Evolutionary conservation across 2,888 invertebrate genomes (phyloP).

Genomic region (Volucella bombylans): DNA sequence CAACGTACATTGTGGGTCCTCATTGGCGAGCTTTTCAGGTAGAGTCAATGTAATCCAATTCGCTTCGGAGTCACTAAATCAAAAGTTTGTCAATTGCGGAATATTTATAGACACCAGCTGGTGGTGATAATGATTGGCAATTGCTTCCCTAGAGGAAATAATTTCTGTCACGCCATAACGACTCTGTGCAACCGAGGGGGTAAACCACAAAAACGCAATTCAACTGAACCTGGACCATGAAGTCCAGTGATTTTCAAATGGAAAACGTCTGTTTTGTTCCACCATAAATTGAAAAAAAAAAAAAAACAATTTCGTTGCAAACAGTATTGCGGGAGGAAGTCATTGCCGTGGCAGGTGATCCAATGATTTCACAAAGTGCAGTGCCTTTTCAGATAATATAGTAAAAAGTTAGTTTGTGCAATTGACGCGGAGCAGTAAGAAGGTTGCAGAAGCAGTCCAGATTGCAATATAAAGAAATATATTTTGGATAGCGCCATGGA

Average conservation of each 20-base stretch:
- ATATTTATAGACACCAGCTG: slow-evolving; percentile 70
- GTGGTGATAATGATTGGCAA: slow-evolving; percentile 52
- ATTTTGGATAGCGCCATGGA: too few species aligned
- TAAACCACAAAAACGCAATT: slow-evolving; percentile 53
- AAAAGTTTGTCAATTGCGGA: slow-evolving; percentile 52
- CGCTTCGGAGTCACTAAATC: slow-evolving; percentile 65
- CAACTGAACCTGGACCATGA: slow-evolving; percentile 70
- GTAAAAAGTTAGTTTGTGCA: too few species aligned
- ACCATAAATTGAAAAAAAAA: not conserved
- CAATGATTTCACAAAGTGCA: not conserved
- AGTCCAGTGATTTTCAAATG: slow-evolving; percentile 27
- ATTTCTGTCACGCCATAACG: slow-evolving; percentile 65
- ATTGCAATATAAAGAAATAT: too few species aligned
- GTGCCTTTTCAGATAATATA: too few species aligned
- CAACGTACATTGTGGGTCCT: slow-evolving; percentile 53
- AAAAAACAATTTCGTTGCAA: slow-evolving; percentile 13
- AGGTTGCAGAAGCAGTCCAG: too few species aligned
- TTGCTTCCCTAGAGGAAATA: slow-evolving; percentile 69
- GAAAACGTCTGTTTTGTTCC: not conserved
- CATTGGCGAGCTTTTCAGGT: slow-evolving; percentile 35
- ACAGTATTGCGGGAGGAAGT: slow-evolving; percentile 38
- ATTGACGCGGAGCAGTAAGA: too few species aligned
- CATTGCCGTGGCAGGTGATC: not conserved
- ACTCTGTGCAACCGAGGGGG: slow-evolving; percentile 51
- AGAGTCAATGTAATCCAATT: slow-evolving; percentile 46